Evolutionary conservation across 2,888 invertebrate species (phyloP).

Genomic region (Notocelia uddmanniana): DNA sequence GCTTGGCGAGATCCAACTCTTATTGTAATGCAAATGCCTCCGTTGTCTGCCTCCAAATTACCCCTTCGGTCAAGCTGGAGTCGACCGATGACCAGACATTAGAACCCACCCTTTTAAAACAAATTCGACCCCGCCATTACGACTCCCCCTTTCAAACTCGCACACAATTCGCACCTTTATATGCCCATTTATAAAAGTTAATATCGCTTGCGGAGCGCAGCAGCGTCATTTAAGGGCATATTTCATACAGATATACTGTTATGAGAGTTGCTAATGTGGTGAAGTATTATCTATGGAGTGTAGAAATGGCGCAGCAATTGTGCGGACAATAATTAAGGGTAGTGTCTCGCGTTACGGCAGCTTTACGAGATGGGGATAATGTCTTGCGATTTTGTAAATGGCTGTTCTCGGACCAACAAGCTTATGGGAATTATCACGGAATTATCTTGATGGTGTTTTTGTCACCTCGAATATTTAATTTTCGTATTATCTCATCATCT

Average conservation of each 20-base stretch:
- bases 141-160: slow-evolving; percentile 49
- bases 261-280: slow-evolving; percentile 80
- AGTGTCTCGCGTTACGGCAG: slow-evolving; percentile 64
- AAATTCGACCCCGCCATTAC: slow-evolving; percentile 67
- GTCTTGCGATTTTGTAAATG: slow-evolving; percentile 74
- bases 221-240: slow-evolving; percentile 68
- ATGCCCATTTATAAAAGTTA: slow-evolving; percentile 53
- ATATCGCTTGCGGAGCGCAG: slow-evolving; percentile 54
- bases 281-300: slow-evolving; percentile 65
- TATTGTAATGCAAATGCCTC: slow-evolving; percentile 84
- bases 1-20: slow-evolving; percentile 70
- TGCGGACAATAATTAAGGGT: slow-evolving; percentile 79
- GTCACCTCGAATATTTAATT: slow-evolving; percentile 37
- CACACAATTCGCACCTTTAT: slow-evolving; percentile 64
- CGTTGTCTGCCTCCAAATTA: slow-evolving; percentile 85
- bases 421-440: slow-evolving; percentile 51
- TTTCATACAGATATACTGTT: slow-evolving; percentile 80
- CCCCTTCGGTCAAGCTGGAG: slow-evolving; percentile 82
- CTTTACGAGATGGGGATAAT: slow-evolving; percentile 70
- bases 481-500: slow-evolving; percentile 12
- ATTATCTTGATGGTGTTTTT: slow-evolving; percentile 50
- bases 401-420: slow-evolving; percentile 55
- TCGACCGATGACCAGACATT: slow-evolving; percentile 79
- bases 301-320: slow-evolving; percentile 75
- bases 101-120: slow-evolving; percentile 81